Evolutionary conservation across 2,888 invertebrate genomes (phyloP), one percentile per base, ranked within the genome.

Genomic region (Drosophila borealis): DNA sequence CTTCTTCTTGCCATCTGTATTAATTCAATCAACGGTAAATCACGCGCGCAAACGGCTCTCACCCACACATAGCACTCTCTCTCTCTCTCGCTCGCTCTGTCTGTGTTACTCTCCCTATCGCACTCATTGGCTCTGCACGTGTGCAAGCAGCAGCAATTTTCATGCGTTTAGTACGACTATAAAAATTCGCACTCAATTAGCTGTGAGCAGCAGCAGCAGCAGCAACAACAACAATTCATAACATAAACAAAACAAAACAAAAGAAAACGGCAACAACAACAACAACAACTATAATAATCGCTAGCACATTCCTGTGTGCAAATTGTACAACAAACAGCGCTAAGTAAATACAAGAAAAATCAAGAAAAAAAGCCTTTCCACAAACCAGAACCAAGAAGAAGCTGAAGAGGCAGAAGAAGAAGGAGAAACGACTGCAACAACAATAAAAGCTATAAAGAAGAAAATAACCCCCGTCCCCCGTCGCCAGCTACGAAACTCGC

Each of bases 11-110:
- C 65, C 78, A 77, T 68, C 68, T 71, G 78, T 65, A 71, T 59
- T 80, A 70, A 80, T 80, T 79, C 72, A 80, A 80, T 80, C 78
- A 80, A 80, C 79, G 80, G 78, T 78, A 80, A 79, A 79, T 79
- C 76, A 80, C 77, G 68, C 76, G 73, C 70, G 61, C 66, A 72
- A 59, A 49, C 49, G 46, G 25, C 54, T 69, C 78, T 67, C 74
- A 17, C 69, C n/a, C 61, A 19, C 65, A 17, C 73, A 29, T n/a
- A 53, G 9, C 57, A 13, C 51, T 8, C 36, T 25, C 17, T n/a
- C 5, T 45, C 33, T 11, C 57, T 2, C 34, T 21, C 33, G 9
- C 17, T 8, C 57, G 36, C 17, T 9, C 45, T 39, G 34, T 39
- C 29, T 34, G 33, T 10, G 33, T 48, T 11, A 9, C 64, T 36